Conservation (phyloP, 2,888 invertebrate genomes). For the Ferrisia virgata region DNA sequence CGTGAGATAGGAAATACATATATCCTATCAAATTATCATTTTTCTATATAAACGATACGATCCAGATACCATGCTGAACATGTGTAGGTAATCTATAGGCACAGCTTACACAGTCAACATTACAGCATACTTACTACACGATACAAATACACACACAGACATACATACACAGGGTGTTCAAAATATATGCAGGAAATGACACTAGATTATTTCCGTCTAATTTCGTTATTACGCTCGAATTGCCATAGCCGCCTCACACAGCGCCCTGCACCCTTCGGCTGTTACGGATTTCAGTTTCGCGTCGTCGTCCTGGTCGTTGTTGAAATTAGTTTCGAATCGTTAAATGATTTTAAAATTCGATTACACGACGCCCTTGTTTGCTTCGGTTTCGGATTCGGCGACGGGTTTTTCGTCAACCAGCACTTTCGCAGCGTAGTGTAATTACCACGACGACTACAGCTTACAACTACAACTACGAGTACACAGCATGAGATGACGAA, state of each 20-base stretch:
- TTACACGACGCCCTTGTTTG: conserved; percentile 7
- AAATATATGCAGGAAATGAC: conserved; percentile 28
- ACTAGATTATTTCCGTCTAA: conserved; percentile 35
- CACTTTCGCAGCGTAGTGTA: neutral
- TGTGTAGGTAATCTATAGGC: too few species aligned
- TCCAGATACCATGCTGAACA: too few species aligned
- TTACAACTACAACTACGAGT: neutral
- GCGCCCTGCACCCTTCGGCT: neutral
- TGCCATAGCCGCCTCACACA: neutral
- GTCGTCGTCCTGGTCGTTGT: neutral
- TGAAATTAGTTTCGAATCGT: conserved; percentile 26
- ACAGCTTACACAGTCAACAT: too few species aligned
- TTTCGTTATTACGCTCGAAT: conserved; percentile 29
- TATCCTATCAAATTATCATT: too few species aligned
- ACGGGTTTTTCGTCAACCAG: neutral
- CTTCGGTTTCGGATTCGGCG: neutral
- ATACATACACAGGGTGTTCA: neutral
- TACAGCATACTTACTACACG: neutral
- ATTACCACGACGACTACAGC: neutral
- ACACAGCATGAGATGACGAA: neutral
- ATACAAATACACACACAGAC: neutral
- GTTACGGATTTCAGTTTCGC: neutral
- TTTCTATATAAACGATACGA: too few species aligned
- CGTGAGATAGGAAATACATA: too few species aligned
- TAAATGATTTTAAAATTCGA: conserved; percentile 31